Evolutionary conservation across 2,888 invertebrate species (phyloP), one percentile per base, ranked within the genome.

Genomic region (Nemoura dubitans): DNA sequence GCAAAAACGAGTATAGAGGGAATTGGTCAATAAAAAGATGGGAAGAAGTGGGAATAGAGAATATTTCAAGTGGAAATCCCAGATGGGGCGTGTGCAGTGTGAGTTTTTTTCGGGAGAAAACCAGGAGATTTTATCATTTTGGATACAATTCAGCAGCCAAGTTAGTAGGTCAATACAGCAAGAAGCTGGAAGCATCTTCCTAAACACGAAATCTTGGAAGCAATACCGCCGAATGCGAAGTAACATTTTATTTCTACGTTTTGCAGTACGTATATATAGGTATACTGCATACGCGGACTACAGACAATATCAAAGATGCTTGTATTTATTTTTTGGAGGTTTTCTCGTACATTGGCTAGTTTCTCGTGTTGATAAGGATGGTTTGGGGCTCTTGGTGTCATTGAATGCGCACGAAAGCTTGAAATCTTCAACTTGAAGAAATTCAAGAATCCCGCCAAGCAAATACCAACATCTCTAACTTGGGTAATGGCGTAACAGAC

Each of bases 1-100:
- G 59, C 59, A 59, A 59, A 59, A 59, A 59, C 59, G 59, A 59
- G 59, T 59, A 59, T 59, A 59, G 59, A 59, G 59, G 59, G 59
- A 59, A 59, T 59, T 59, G 59, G 59, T 59, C 59, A 59, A 59
- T 59, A 59, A 59, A 59, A 59, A 59, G 59, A 59, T 59, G 59
- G 59, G 59, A 21, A 59, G 59, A 59, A 59, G 59, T 59, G 59
- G 59, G 59, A 59, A 59, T 59, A 59, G 59, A 59, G 59, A 59
- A 59, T 59, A 59, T 59, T 59, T 59, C 59, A 59, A 59, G 59
- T 59, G 59, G 59, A 59, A 59, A 59, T 59, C 59, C 59, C 59
- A 59, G 59, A 59, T 59, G 59, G 59, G 59, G 59, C 59, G 59
- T 59, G 59, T 59, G 59, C 21, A 59, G 36, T 59, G 21, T 21